Evolutionary conservation across 2,888 invertebrate species (phyloP), one percentile per base, ranked within the genome.

Genomic region (Microctonus brassicae): DNA sequence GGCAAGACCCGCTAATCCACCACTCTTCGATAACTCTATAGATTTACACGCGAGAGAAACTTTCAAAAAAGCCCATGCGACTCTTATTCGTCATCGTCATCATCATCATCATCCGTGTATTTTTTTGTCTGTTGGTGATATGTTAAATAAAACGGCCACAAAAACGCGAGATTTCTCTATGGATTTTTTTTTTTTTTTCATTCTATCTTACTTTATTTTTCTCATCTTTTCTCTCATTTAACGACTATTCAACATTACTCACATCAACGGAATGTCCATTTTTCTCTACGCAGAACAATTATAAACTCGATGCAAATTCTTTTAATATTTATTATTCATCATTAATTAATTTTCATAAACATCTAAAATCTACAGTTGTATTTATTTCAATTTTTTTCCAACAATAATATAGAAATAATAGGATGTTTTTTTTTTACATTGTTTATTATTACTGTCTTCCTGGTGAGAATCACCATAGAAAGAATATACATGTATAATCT

Each of bases 21-120:
- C 84, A 82, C 85, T 86, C 84, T 82, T 84, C 86, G 87, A 87
- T 87, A 87, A 87, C 80, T 81, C 77, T n/a, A n/a, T n/a, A n/a
- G n/a, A n/a, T n/a, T 81, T 82, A 80, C 82, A 70, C 70, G 52
- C 22, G 55, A 67, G 69, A 63, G 66, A 73, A 70, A 73, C 73
- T 71, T 74, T 75, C 74, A 73, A 70, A 73, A 73, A 69, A 75
- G 71, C 70, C 73, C 53, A 60, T 64, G 60, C 47, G 17, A 47
- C n/a, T 17, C 63, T 60, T 58, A n/a, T n/a, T n/a, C n/a, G n/a
- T n/a, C n/a, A n/a, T n/a, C n/a, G n/a, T n/a, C n/a, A n/a, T n/a
- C n/a, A n/a, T n/a, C n/a, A n/a, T n/a, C n/a, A n/a, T n/a, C n/a
- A n/a, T n/a, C n/a, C 64, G 72, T 60, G 29, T 47, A 29, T 47